Evolutionary conservation across 2,113 vertebrate genomes (phyloP), one percentile per base, ranked within the genome.

Genomic region (Nicator chloris): DNA sequence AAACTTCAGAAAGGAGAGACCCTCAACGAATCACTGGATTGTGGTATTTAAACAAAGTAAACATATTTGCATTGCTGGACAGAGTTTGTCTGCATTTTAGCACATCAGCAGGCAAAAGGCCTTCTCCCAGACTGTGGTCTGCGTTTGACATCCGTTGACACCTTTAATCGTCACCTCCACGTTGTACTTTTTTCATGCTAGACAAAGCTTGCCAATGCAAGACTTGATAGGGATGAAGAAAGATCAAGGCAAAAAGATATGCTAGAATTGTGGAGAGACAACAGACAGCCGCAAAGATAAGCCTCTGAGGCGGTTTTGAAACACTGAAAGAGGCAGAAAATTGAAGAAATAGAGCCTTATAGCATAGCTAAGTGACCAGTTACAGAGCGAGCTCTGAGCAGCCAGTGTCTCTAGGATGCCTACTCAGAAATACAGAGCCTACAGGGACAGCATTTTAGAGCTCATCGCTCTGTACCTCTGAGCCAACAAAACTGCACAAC

Each of bases 191-290:
- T 71, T 86, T 86, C 39, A 49, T 28, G 28, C 61, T 60, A 71
- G 20, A 76, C 86, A 86, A 90, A 79, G 91, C 61, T 88, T 95
- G 91, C 78, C 84, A 87, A 26, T 21, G 81, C 53, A 68, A 82
- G 90, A 91, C 61, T 76, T 82, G 75, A 83, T 73, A 72, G 39
- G 81, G 53, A 86, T 51, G 84, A 88, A 87, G 93, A 96, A 95
- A 96, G 96, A 96, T 94, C 84, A 90, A 96, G 93, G 88, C 78
- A 94, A 57, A 51, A 86, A 82, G 63, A 94, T 72, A 96, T 0
- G 37, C 88, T 66, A 69, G 40, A 85, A 85, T 33, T 65, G 75
- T 4, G 63, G 95, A 82, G n/a, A 96, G 70, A 93, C 72, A 90
- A 77, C 82, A 90, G 77, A 76, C 28, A 0, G 65, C 45, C 78